Conservation (phyloP, 2,888 invertebrate genomes). For the Nasonovia ribisnigri region DNA sequence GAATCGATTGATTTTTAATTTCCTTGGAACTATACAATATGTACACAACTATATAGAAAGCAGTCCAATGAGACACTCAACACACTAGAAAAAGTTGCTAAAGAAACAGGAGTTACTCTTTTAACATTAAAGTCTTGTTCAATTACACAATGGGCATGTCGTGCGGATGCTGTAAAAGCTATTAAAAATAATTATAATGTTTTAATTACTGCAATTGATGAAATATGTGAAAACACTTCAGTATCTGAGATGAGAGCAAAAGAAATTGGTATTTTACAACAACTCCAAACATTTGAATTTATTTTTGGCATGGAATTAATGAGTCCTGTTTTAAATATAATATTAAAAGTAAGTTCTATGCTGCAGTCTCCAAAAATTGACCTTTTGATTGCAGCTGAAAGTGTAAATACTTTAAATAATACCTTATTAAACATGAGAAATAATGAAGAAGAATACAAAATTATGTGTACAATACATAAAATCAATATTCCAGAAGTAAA, state of each 20-base stretch:
- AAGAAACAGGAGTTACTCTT: too few relatives aligned
- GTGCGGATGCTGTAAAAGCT: too few relatives aligned
- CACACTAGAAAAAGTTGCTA: too few relatives aligned
- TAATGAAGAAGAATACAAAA: not conserved
- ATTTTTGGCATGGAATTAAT: conserved; percentile 16
- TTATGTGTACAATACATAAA: not conserved
- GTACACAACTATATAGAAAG: too few relatives aligned
- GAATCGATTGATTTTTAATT: too few relatives aligned
- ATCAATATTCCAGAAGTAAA: conserved; percentile 31
- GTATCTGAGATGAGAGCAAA: conserved; percentile 20
- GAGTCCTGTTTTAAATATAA: not conserved
- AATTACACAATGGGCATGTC: too few relatives aligned
- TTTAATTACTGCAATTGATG: too few relatives aligned
- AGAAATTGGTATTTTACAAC: conserved; percentile 10
- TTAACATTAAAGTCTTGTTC: too few relatives aligned
- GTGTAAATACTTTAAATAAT: not conserved
- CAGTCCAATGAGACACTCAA: too few relatives aligned
- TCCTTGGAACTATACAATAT: too few relatives aligned
- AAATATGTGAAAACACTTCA: too few relatives aligned
- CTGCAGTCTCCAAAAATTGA: not conserved
- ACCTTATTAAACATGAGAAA: not conserved
- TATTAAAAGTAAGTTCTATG: conserved; percentile 24
- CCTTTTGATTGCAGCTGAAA: not conserved
- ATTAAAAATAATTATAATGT: too few relatives aligned
- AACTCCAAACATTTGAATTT: conserved; percentile 20